Evolutionary conservation across 2,797 vertebrate species (phyloP).

Genomic region (Margarornis squamiger): DNA sequence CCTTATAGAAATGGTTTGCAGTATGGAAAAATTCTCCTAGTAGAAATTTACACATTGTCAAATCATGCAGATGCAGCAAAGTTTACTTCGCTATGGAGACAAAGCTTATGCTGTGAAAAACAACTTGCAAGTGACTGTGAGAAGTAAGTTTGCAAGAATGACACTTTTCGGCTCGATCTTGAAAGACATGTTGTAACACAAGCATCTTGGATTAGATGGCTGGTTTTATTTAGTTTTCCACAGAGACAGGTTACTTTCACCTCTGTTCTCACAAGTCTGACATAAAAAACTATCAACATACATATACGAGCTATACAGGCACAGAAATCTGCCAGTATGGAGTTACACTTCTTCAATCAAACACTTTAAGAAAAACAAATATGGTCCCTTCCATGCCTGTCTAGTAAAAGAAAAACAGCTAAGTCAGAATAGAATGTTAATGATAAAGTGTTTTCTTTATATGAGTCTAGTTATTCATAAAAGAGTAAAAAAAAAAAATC

Average conservation of each 20-base stretch:
- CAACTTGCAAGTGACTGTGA: neutral
- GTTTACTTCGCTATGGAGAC: neutral
- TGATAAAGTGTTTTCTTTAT: neutral
- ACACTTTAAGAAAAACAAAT: neutral
- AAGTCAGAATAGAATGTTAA: neutral
- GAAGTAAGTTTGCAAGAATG: neutral
- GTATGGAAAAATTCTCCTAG: neutral
- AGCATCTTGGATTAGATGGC: neutral
- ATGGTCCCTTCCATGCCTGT: neutral
- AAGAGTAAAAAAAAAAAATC: neutral
- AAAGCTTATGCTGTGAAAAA: neutral
- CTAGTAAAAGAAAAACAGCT: neutral
- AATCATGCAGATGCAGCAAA: neutral
- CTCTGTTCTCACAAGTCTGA: neutral
- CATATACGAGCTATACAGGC: neutral
- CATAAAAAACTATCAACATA: neutral
- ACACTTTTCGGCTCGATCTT: neutral
- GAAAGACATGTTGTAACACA: neutral
- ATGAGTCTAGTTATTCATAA: neutral
- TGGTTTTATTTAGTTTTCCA: constrained; percentile 30
- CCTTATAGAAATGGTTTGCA: neutral
- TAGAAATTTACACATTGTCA: neutral
- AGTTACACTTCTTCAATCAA: neutral
- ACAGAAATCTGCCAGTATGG: neutral
- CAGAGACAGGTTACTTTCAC: neutral